These are phyloP conservation scores for Geopemphigus sp. DNA, from an alignment of 1,140 invertebrate species.

Conservation along the genomic window DNA sequence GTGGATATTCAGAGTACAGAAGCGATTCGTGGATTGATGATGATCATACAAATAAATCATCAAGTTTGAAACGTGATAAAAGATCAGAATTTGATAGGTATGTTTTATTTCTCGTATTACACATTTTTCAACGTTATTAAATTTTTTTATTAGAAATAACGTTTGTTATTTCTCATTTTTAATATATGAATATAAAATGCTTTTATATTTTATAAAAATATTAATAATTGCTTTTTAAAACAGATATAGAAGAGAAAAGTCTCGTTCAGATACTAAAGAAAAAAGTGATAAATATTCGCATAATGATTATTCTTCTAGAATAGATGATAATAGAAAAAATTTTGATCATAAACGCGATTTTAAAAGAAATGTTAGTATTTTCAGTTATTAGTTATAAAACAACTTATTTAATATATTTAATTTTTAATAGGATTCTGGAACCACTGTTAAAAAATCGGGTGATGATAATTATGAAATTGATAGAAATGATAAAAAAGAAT, in stretches of 20 bases:
- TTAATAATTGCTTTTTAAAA: not conserved
- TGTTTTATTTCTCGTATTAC: not conserved
- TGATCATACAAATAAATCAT: slow-evolving; percentile 40
- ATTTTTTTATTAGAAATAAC: too few relatives aligned
- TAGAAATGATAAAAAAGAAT: slow-evolving; percentile 20
- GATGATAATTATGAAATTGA: slow-evolving; percentile 35
- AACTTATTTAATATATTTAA: not conserved
- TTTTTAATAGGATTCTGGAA: slow-evolving; percentile 3
- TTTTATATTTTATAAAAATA: too few relatives aligned
- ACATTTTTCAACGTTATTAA: too few relatives aligned
- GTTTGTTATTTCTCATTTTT: too few relatives aligned
- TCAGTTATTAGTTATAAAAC: not conserved
- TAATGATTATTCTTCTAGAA: slow-evolving; percentile 28
- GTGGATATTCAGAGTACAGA: slow-evolving; percentile 44
- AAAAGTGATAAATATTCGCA: slow-evolving; percentile 30
- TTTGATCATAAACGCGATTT: slow-evolving; percentile 36
- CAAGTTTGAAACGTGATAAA: slow-evolving; percentile 37
- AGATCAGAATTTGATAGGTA: slow-evolving; percentile 43
- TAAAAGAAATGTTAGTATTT: slow-evolving; percentile 36
- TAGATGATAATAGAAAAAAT: slow-evolving; percentile 34
- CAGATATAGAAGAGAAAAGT: slow-evolving; percentile 32
- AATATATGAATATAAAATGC: too few relatives aligned
- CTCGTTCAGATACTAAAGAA: slow-evolving; percentile 39
- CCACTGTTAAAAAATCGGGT: not conserved
- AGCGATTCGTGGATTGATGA: slow-evolving; percentile 45